phyloP scores from a whole-genome alignment of 2,888 invertebrate genomes.

The Archaeoteleia sp. region DNA sequence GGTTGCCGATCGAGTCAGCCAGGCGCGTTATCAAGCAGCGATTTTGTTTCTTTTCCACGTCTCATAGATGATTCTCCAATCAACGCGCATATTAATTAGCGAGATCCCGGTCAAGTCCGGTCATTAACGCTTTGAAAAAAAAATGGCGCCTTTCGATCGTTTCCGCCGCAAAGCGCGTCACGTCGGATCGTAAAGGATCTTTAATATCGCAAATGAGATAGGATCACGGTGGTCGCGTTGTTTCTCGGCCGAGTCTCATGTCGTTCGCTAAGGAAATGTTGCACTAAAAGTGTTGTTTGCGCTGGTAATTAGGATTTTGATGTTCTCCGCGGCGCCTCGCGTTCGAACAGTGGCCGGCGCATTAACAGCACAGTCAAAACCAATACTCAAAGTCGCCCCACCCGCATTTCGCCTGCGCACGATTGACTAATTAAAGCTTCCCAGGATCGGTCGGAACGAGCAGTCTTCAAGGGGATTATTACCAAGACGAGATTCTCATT shows the following conservation, averaged over 20 bases:
- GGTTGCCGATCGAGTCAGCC: constrained; percentile 42
- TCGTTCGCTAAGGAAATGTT: constrained; percentile 17
- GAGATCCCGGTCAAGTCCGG: constrained; percentile 28
- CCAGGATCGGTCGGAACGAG: constrained; percentile 24
- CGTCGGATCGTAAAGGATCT: constrained; percentile 62
- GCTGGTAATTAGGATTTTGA: constrained; percentile 45
- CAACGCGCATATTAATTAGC: constrained; percentile 39
- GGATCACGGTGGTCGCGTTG: constrained; percentile 15
- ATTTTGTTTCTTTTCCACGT: constrained; percentile 29
- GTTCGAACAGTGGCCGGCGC: no score
- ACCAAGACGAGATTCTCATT: constrained; percentile 15
- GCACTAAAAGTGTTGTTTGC: constrained; percentile 48
- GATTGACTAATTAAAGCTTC: constrained; percentile 35
- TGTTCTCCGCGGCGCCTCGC: constrained; percentile 40
- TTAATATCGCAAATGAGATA: constrained; percentile 14
- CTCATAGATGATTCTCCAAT: constrained; percentile 27
- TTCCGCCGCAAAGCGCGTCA: constrained; percentile 59
- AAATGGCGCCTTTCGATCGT: constrained; percentile 26
- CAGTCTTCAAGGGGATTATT: constrained; percentile 30
- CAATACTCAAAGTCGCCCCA: constrained; percentile 12
- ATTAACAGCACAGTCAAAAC: no score
- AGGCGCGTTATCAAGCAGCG: constrained; percentile 37
- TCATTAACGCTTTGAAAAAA: constrained; percentile 17
- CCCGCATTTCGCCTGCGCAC: no score
- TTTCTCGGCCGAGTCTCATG: constrained; percentile 2